A percentile compares a stretch with the other conserved stretches of the same genome.
These are phyloP conservation scores for Anoplolepis gracilipes DNA, from an alignment of 1,140 invertebrate species.

Conservation along the genomic window DNA sequence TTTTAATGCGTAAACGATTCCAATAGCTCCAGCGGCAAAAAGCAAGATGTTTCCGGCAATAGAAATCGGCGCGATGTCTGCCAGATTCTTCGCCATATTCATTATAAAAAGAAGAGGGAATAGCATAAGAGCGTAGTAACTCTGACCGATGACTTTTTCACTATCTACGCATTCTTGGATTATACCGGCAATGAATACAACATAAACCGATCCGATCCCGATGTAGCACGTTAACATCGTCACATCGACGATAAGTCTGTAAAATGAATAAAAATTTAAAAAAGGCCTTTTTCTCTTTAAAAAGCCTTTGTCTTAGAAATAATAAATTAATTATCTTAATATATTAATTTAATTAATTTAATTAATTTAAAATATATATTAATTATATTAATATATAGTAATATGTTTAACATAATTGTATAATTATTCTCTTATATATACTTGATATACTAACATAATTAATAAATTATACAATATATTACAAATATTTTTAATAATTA, in stretches of 20 bases:
- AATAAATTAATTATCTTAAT: too few relatives aligned
- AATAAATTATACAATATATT: neutral
- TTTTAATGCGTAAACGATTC: constrained; percentile 71
- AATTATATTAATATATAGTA: too few relatives aligned
- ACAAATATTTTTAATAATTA: neutral
- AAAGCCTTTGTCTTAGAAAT: neutral
- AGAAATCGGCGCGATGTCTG: constrained; percentile 67
- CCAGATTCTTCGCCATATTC: constrained; percentile 69
- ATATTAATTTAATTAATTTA: too few relatives aligned
- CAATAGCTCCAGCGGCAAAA: constrained; percentile 62
- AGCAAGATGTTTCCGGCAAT: constrained; percentile 69
- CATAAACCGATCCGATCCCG: constrained; percentile 75
- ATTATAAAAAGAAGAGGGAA: constrained; percentile 73
- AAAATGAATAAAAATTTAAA: constrained; percentile 16
- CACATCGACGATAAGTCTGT: constrained; percentile 66
- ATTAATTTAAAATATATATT: too few relatives aligned
- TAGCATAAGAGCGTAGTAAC: constrained; percentile 70
- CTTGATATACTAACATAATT: too few relatives aligned
- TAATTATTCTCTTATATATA: too few relatives aligned
- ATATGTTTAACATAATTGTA: too few relatives aligned
- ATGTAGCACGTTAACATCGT: constrained; percentile 72
- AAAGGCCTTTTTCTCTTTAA: neutral
- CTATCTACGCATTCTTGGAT: constrained; percentile 69
- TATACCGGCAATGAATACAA: constrained; percentile 71
- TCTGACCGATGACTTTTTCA: constrained; percentile 57